These are phyloP conservation scores for Dolichopus griseipennis DNA, from an alignment of 2,888 invertebrate genomes.

Conservation along the genomic window DNA sequence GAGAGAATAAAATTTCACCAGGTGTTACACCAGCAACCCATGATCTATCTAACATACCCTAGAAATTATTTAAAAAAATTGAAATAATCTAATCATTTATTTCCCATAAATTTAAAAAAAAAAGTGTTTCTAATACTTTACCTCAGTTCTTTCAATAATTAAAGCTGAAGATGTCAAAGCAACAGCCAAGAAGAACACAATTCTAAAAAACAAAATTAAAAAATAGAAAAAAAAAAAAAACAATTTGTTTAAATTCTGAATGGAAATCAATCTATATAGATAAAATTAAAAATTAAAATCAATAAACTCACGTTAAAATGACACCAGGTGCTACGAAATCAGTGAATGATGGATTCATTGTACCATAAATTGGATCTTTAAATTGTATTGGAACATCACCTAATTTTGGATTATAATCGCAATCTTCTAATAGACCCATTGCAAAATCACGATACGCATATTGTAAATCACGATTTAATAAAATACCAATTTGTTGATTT, in stretches of 20 bases:
- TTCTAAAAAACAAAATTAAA: conserved; percentile 49
- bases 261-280: background rate
- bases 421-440: conserved; percentile 58
- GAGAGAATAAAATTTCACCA: conserved; percentile 85
- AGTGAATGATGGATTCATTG: conserved; percentile 83
- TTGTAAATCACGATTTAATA: conserved; percentile 77
- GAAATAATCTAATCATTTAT: background rate
- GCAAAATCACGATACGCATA: conserved; percentile 81
- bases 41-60: conserved; percentile 79
- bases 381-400: conserved; percentile 86
- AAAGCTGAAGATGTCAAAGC: conserved; percentile 86
- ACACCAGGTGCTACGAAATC: conserved; percentile 95
- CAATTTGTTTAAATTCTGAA: conserved; percentile 13
- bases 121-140: conserved; percentile 25
- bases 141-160: conserved; percentile 82
- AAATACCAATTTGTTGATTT: conserved; percentile 89
- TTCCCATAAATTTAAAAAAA: background rate
- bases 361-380: conserved; percentile 80
- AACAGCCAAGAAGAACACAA: conserved; percentile 93
- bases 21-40: conserved; percentile 91
- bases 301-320: conserved; percentile 69
- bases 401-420: conserved; percentile 72
- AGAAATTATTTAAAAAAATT: conserved; percentile 14
- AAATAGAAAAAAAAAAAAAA: conserved; percentile 18
- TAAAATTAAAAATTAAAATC: conserved; percentile 15